Base-by-base conservation (phyloP, 2,113 vertebrate genomes). In the Gavialis gangeticus region DNA sequence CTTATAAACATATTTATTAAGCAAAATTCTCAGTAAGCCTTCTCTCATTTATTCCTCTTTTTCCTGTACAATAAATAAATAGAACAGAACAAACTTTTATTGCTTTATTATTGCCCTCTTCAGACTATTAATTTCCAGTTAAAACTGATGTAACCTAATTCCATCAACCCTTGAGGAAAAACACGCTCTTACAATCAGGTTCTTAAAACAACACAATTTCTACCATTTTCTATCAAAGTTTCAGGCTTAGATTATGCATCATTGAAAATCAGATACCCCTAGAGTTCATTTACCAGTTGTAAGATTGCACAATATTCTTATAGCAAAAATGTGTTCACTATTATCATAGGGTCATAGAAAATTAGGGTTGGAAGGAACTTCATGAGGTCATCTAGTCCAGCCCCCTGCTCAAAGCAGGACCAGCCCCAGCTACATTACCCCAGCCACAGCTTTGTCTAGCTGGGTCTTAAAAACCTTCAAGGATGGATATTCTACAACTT, bases 211-310 rank as follows among this genome's bases (percentile, higher is more conserved):
- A 19, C 10, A 62, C 25, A 56, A 22, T 55, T 62, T 19, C 83
- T n/a, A 10, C 71, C 4, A 5, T 27, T 60, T 62, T 76, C 77
- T 8, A 30, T 12, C 21, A 64, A 3, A 25, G n/a, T 11, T 37
- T 92, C 55, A 79, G 11, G 37, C 54, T 81, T 57, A 85, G 9
- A 34, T 22, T 4, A 57, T 27, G 64, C 10, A 63, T 24, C 16
- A 24, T 76, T 46, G 24, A 79, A 81, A 79, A 97, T 62, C 11
- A 78, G 89, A 79, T 7, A 1, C 63, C 92, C 91, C 87, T 59
- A 55, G 3, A 82, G 37, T 5, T 59, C 34, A 21, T 78, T 71
- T 63, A 30, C 76, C 28, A 28, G n/a, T 73, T 87, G 14, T 46
- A 79, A 90, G 60, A 78, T 10, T 62, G 79, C 27, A 85, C 22